Evolutionary conservation across 1,140 invertebrate genomes (phyloP), one percentile per base, ranked within the genome.

Genomic region (Micrasema minimum): DNA sequence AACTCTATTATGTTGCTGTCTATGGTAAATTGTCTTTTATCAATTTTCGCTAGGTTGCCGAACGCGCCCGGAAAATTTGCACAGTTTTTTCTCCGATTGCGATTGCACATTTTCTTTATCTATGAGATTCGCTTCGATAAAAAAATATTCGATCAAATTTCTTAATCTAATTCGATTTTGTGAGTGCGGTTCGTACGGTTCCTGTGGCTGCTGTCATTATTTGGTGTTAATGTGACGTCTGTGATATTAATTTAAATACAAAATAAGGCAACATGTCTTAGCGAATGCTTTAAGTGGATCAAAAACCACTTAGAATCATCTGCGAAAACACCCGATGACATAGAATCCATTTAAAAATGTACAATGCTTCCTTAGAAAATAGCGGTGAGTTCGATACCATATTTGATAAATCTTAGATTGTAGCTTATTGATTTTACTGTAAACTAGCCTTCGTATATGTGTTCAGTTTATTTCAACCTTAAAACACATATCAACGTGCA

Each of bases 301-400:
- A 59, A 20, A 69, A 69, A 57, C 67, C 67, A 69, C 67, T 69
- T 62, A 62, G 62, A 62, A 62, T 11, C 62, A 38, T 53, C 38
- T 67, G 23, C 16, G 20, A 50, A 64, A 37, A 62, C 16, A 62
- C 7, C 12, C 26, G 31, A 51, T 23, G 43, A 62, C 22, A 67
- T 18, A 38, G 6, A 57, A 69, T 69, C 51, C 18, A 51, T 64
- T 51, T 31, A 53, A 69, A 69, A 69, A 69, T 69, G 67, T 69
- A 69, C 57, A 69, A 69, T 69, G 67, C 67, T 48, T 69, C 67
- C 23, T 62, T 57, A 64, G 67, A 69, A 69, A 69, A 69, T 64
- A 69, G 18, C 62, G 67, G 67, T 69, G 46, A 69, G 67, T 45
- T 26, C 26, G 45, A 62, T 31, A 31, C 26, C 7, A 31, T 31